A percentile compares a stretch with the other conserved stretches of the same genome.
phyloP scores from a whole-genome alignment of 2,888 invertebrate species.

The Dione juno region DNA sequence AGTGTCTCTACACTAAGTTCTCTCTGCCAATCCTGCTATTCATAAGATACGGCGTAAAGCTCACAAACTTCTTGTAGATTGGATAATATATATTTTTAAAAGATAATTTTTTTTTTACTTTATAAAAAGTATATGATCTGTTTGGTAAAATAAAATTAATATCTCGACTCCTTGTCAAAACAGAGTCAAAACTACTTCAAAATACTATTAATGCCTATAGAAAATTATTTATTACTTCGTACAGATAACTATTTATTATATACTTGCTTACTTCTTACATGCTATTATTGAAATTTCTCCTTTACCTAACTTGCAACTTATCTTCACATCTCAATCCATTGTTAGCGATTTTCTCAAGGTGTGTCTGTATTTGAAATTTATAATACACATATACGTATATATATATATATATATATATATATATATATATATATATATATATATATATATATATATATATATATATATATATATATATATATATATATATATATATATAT shows the following conservation, averaged over 20 bases:
- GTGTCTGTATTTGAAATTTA: conserved; percentile 7
- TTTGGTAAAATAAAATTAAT: too few species aligned
- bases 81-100: too few species aligned
- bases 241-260: background rate
- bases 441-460: background rate
- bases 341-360: conserved; percentile 14
- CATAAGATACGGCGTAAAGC: too few species aligned
- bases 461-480: too few species aligned
- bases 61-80: too few species aligned
- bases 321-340: conserved; percentile 19
- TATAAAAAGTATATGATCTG: too few species aligned
- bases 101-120: too few species aligned
- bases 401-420: background rate
- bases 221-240: background rate
- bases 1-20: too few species aligned
- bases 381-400: background rate
- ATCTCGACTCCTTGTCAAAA: too few species aligned
- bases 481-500: background rate
- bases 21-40: too few species aligned
- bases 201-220: background rate
- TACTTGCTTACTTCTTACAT: background rate
- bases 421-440: background rate
- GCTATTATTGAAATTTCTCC: conserved; percentile 20
- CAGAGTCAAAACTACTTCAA: background rate
- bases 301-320: conserved; percentile 10